phyloP scores from a whole-genome alignment of 2,888 invertebrate species.

The Balanococcus diminutus region DNA sequence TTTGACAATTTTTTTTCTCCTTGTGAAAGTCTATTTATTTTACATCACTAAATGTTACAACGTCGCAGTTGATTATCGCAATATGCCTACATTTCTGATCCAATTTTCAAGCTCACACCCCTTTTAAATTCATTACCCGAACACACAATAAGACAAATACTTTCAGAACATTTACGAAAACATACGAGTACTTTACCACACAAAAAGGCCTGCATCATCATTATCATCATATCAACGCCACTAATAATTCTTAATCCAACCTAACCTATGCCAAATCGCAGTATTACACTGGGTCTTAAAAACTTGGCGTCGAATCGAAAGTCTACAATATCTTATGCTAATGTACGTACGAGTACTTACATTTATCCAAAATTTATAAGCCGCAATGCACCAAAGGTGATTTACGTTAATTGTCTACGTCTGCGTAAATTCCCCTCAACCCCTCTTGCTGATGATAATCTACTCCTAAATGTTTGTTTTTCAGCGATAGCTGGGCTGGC shows the following conservation, averaged over 20 bases:
- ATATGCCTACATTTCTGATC: background rate
- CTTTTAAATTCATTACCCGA: background rate
- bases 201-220: background rate
- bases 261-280: background rate
- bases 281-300: background rate
- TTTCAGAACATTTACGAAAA: background rate
- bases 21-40: background rate
- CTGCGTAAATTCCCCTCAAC: background rate
- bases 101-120: background rate
- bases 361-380: background rate
- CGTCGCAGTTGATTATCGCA: background rate
- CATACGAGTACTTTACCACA: background rate
- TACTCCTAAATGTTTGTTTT: conserved; percentile 57
- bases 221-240: background rate
- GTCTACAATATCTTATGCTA: background rate
- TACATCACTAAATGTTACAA: background rate
- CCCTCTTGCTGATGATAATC: background rate
- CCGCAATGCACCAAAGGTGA: conserved; percentile 15
- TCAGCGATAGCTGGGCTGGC: conserved; percentile 79
- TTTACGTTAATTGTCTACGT: background rate
- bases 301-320: background rate
- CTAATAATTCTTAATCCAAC: background rate
- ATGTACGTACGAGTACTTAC: background rate
- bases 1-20: background rate
- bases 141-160: background rate